Conservation (phyloP, 2,797 vertebrate genomes). For the Catamblyrhynchus diadema region DNA sequence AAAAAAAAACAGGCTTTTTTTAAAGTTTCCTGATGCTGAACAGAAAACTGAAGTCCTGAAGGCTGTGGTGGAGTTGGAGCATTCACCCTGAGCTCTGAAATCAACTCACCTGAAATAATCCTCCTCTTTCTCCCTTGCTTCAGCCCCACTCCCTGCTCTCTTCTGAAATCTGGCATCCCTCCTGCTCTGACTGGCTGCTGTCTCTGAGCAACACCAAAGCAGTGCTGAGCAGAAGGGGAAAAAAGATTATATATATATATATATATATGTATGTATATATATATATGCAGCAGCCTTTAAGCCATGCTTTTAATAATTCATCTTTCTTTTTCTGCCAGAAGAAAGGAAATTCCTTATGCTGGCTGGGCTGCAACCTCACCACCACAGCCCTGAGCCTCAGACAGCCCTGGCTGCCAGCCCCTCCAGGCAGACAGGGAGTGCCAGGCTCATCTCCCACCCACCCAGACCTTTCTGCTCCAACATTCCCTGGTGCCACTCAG, state of each 20-base stretch:
- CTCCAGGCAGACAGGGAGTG: slow-evolving; percentile 37
- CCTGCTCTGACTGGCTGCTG: neutral
- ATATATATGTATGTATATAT: neutral
- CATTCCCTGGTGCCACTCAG: neutral
- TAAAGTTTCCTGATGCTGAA: neutral
- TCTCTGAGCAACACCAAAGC: neutral
- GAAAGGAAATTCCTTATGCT: neutral
- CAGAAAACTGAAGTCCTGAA: neutral
- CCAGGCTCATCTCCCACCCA: slow-evolving; percentile 8
- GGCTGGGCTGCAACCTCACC: neutral
- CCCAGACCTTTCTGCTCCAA: neutral
- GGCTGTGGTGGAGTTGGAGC: neutral
- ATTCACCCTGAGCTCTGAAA: neutral
- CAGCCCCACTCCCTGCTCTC: neutral
- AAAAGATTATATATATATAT: neutral
- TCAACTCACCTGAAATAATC: neutral
- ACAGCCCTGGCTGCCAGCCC: neutral
- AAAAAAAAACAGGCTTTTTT: neutral
- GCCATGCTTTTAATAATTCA: slow-evolving; percentile 16
- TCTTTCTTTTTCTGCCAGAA: slow-evolving; percentile 9
- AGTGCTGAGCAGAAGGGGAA: neutral
- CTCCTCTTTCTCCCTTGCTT: neutral
- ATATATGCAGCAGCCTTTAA: neutral
- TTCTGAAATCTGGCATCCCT: neutral
- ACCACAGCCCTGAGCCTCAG: neutral